Evolutionary conservation across 2,797 vertebrate species (phyloP).

Genomic region (Spinus olivaceus): DNA sequence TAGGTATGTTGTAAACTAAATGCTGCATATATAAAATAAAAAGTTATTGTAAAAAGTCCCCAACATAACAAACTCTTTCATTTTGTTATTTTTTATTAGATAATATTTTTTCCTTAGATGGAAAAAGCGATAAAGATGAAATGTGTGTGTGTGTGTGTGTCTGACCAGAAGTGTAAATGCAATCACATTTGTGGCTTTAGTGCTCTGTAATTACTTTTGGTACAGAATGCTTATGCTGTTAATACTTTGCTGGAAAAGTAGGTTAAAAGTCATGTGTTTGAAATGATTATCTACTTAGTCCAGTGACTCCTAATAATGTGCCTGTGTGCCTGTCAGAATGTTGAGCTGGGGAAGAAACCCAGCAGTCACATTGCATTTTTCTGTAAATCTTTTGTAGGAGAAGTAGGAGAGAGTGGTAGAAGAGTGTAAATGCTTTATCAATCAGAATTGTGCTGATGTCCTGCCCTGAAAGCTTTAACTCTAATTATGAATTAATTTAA

Average conservation of each 20-base stretch:
- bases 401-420: neutral
- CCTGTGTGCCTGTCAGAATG: conserved; percentile 45
- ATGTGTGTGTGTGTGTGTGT: neutral
- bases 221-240: conserved; percentile 32
- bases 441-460: neutral
- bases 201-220: conserved; percentile 18
- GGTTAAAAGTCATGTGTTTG: conserved; percentile 65
- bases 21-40: neutral
- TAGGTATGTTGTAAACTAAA: neutral
- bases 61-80: neutral
- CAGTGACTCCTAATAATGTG: conserved; percentile 58
- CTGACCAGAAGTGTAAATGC: neutral
- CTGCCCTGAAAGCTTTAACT: neutral
- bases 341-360: neutral
- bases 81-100: neutral
- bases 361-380: conserved; percentile 51
- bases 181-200: conserved; percentile 14
- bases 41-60: neutral
- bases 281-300: conserved; percentile 57
- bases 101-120: neutral
- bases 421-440: conserved; percentile 1
- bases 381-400: neutral
- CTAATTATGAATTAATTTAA: neutral
- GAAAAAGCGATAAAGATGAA: neutral
- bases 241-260: conserved; percentile 49